Evolutionary conservation across 2,797 vertebrate genomes (phyloP).

Genomic region (Hypotaenidia philippensis): DNA sequence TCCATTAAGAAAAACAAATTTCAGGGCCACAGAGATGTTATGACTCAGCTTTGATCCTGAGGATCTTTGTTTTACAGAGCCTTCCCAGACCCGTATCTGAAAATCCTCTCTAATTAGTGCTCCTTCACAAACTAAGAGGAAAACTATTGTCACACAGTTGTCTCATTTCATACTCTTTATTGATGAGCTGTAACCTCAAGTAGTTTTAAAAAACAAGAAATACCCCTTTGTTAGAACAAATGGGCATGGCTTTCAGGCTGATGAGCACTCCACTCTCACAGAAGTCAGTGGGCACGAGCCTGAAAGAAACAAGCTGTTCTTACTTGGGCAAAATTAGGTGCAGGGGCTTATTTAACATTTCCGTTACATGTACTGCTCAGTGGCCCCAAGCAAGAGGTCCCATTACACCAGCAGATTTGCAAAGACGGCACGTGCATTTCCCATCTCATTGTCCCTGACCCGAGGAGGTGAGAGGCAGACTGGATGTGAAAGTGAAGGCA

Average conservation of each 20-base stretch:
- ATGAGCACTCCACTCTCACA: neutral
- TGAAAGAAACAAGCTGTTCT: neutral
- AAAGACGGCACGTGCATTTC: neutral
- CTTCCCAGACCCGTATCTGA: neutral
- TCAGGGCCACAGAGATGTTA: slow-evolving; percentile 13
- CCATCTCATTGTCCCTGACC: neutral
- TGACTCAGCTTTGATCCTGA: slow-evolving; percentile 49
- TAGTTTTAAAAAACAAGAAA: slow-evolving; percentile 26
- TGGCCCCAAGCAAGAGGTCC: neutral
- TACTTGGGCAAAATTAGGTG: neutral
- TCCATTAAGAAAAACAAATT: slow-evolving; percentile 57
- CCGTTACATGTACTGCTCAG: neutral
- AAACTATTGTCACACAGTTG: neutral
- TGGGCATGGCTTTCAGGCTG: neutral
- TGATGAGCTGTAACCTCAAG: slow-evolving; percentile 20
- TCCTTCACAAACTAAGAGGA: neutral
- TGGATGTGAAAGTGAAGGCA: neutral
- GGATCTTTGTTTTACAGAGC: neutral
- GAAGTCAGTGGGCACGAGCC: neutral
- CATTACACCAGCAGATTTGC: neutral
- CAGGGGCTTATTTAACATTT: neutral
- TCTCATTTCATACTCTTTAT: neutral
- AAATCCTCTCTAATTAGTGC: slow-evolving; percentile 56
- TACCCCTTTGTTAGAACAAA: neutral
- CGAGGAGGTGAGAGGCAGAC: neutral